A percentile compares a stretch with the other conserved stretches of the same genome.
These are phyloP conservation scores for Monochamus saltuarius DNA, from an alignment of 1,140 invertebrate species.

Conservation along the genomic window DNA sequence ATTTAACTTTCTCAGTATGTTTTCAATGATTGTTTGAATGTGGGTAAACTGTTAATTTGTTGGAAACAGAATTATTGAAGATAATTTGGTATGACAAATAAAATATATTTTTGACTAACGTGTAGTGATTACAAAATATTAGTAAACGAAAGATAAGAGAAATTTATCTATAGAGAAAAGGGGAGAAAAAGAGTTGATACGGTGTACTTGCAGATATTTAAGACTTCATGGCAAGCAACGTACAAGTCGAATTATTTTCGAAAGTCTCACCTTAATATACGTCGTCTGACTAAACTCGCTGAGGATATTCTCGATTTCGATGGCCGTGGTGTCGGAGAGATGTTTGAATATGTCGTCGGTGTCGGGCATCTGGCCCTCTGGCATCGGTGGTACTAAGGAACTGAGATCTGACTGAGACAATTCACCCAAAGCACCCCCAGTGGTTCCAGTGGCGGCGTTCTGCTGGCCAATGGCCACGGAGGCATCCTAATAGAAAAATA, in stretches of 20 bases:
- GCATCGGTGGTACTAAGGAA: conserved; percentile 61
- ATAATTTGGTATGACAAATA: too few species aligned
- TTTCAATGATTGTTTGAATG: not conserved
- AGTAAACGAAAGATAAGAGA: too few species aligned
- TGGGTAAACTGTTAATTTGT: too few species aligned
- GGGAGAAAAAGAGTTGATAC: too few species aligned
- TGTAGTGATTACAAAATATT: too few species aligned
- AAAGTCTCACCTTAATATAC: conserved; percentile 55
- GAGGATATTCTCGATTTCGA: conserved; percentile 58
- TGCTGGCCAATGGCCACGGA: conserved; percentile 50
- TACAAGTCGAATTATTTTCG: conserved; percentile 1
- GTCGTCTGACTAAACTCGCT: conserved; percentile 55
- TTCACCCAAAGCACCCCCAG: conserved; percentile 56
- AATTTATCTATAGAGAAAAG: too few species aligned
- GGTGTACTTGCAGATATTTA: too few species aligned
- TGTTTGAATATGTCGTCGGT: conserved; percentile 73
- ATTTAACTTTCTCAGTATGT: conserved; percentile 8
- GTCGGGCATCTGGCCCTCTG: conserved; percentile 57
- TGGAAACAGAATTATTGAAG: too few species aligned
- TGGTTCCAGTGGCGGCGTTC: conserved; percentile 38
- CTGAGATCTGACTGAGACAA: conserved; percentile 68
- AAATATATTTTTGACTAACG: too few species aligned
- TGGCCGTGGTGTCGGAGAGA: conserved; percentile 65
- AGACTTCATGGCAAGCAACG: too few species aligned
- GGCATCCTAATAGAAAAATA: conserved; percentile 50